Base-by-base conservation (phyloP, 2,797 vertebrate species). In the Bradypodion pumilum region DNA sequence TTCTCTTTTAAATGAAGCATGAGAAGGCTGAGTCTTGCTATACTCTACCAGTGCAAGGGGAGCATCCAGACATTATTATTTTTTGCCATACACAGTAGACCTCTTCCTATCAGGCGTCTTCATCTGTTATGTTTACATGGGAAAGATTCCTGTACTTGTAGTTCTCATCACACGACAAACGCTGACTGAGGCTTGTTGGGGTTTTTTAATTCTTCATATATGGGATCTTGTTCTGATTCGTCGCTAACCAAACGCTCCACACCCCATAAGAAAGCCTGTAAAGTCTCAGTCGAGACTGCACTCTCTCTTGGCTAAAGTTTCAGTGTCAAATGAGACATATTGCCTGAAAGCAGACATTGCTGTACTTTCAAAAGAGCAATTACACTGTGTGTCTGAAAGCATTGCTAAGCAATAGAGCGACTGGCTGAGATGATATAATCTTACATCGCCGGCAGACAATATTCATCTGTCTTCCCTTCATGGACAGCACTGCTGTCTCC, bases 401-500 rank as follows among this genome's bases (percentile, higher is more conserved):
- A 62, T 15, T 23, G 52, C 29, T 29, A 16, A 15, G 69, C 37
- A 42, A 37, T 0, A 29, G 49, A 25, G 86, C 46, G 13, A 29
- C 74, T 19, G 12, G 0, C 0, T 56, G n/a, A 49, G 80, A 66
- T 0, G 65, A 35, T 4, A 80, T 0, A 1, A 77, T 66, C 81
- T 66, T 69, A 25, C 49, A 0, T 2, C 6, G 16, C 19, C 19
- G 5, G 16, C 23, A 42, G 15, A 76, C 13, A 2, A 0, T 12
- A 35, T 2, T n/a, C 44, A 66, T n/a, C 19, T 81, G 40, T 79
- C 74, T 44, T 1, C 5, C 29, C 35, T 68, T 74, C 42, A 16
- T 25, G 23, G 0, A 0, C 1, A 0, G 40, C 0, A 0, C 7
- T 69, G 42, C 9, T 37, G 69, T 7, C 74, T 60, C 80, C 70